Base-by-base conservation (phyloP, 1,140 invertebrate species). In the Mya arenaria region DNA sequence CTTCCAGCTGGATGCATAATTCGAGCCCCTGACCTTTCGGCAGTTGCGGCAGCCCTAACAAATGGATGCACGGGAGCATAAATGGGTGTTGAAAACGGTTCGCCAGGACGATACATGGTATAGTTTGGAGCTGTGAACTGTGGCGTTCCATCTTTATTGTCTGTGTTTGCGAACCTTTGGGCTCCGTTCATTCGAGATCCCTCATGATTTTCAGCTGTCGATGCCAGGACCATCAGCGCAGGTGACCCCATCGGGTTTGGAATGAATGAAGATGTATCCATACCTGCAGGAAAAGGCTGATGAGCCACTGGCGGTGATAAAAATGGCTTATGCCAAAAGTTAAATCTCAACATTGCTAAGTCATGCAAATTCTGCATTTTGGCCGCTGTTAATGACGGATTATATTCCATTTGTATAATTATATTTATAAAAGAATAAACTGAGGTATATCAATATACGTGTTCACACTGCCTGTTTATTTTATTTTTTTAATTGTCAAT, bases 151-250 rank as follows among this genome's bases (percentile, higher is more conserved):
- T 91, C 91, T 73, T 91, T 91, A 13, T 80, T 82, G 44, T 88
- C 89, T 36, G 87, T 85, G 30, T 84, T 86, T 30, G 86, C 77
- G 80, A 87, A 91, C 23, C 84, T 87, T 52, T 89, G 88, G 30
- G 82, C 58, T 13, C 87, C 84, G 8, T 86, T 85, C 15, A 88
- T 60, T 30, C 89, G 80, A 17, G 82, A 80, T 10, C 84, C 95
- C 92, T 96, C 96, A 90, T 95, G 95, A 90, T 96, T 94, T 72
- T 92, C 91, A 89, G 95, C 95, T 93, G 96, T 95, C 84, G 96
- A 96, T 91, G 92, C 92, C 65, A 97, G 95, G 75, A 97, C 96
- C 93, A 97, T 96, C 91, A 96, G 93, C 90, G 95, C 95, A 84
- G 96, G 96, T 87, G 96, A 96, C 92, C 95, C 95, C 90, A 96